Base-by-base conservation (phyloP, 1,140 invertebrate species). In the Brachionus rotundiformis region DNA sequence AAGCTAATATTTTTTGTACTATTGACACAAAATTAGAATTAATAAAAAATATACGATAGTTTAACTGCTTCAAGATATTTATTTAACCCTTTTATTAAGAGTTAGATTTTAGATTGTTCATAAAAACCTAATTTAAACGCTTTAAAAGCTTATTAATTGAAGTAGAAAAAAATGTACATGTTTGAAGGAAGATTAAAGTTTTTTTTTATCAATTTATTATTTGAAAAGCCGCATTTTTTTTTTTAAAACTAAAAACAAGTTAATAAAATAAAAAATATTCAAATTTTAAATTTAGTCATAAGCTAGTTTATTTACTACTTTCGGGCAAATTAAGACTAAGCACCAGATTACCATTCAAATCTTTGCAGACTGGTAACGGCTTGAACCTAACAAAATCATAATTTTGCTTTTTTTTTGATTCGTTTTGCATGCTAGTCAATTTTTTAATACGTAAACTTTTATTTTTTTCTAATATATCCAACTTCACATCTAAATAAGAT, bases 281-380 rank as follows among this genome's bases (percentile, higher is more conserved):
- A 27, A 27, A 68, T 6, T 63, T 63, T 33, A 63, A n/a, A 71
- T 36, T 19, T 16, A 39, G 16, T 39, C 39, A 19, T 13, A 3
- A 36, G 8, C 13, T 71, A 11, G 11, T 25, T 44, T 73, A 41
- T 47, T 41, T 44, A 25, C 19, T 25, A 47, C 13, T 73, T 11
- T 73, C 68, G 5, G 68, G 68, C 19, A 73, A 73, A 73, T 73
- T 73, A n/a, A 73, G 25, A 44, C 68, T 73, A 6, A 73, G 41
- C 16, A 73, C 68, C n/a, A 73, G 44, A 25, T 73, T 73, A 13
- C 68, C 68, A 31, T 73, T 73, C 27, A 73, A 16, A 73, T 73
- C 68, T 73, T 73, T 73, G 39, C 68, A 73, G 6, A 73, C 68
- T 25, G 68, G 68, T 19, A 73, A 47, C 41, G 33, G 68, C 10